Percentiles rank a stretch among this genome's conserved stretches.
These are phyloP conservation scores for Ariolimax columbianus DNA, from an alignment of 2,888 invertebrate genomes.

Conservation along the genomic window DNA sequence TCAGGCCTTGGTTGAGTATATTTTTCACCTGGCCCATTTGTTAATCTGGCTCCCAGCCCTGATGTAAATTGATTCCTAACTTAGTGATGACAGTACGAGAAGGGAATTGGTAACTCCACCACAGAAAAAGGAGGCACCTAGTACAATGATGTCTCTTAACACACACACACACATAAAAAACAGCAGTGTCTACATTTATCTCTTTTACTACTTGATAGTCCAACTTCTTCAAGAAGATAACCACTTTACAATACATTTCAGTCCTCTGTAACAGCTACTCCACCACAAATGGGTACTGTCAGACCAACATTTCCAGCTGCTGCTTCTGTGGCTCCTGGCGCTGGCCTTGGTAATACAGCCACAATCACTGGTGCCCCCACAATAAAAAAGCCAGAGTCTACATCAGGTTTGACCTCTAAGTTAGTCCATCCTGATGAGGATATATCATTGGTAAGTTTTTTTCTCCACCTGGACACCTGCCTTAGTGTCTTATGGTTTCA, in stretches of 20 bases:
- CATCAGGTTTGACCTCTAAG: conserved; percentile 77
- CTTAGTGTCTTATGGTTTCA: conserved; percentile 24
- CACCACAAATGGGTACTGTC: conserved; percentile 43
- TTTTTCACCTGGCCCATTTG: too few species aligned
- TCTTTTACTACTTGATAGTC: too few species aligned
- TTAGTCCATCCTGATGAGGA: conserved; percentile 78
- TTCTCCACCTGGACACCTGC: conserved; percentile 4
- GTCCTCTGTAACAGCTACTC: conserved; percentile 18
- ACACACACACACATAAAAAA: too few species aligned
- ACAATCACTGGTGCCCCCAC: conserved; percentile 75
- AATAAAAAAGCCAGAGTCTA: conserved; percentile 77
- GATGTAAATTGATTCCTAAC: too few species aligned
- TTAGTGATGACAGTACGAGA: too few species aligned
- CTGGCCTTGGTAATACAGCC: conserved; percentile 57
- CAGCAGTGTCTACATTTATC: too few species aligned
- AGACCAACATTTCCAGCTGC: conserved; percentile 75
- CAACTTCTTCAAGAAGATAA: not conserved
- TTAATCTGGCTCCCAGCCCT: too few species aligned
- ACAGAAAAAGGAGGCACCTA: too few species aligned
- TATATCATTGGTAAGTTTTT: conserved; percentile 74
- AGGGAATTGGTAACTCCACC: too few species aligned
- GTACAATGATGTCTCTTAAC: too few species aligned
- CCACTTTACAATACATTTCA: not conserved
- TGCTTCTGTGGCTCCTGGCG: conserved; percentile 57
- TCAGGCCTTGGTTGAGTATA: too few species aligned